phyloP scores from a whole-genome alignment of 2,797 vertebrate species.

The Lithobates pipiens region DNA sequence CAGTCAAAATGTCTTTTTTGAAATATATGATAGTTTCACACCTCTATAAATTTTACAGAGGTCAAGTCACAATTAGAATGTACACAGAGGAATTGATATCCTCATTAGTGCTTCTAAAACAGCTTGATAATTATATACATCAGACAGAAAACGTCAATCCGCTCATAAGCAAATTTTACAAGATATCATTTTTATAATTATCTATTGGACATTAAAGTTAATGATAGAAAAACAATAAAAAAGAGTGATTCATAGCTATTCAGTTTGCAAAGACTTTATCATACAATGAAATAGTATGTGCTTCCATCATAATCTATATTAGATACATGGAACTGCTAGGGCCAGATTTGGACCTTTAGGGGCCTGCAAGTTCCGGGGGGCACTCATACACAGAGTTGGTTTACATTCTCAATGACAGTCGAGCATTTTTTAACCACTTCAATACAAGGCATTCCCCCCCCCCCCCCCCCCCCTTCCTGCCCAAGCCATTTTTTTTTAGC shows the following conservation, averaged over 20 bases:
- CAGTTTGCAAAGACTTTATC: conserved; percentile 21
- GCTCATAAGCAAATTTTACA: conserved; percentile 38
- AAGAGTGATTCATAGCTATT: conserved; percentile 11
- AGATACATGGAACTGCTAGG: neutral
- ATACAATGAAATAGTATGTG: neutral
- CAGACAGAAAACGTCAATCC: conserved; percentile 57
- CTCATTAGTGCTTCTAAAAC: conserved; percentile 56
- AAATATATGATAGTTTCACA: conserved; percentile 54
- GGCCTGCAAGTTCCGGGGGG: no score
- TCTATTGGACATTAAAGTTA: conserved; percentile 24
- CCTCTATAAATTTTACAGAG: conserved; percentile 55
- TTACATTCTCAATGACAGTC: no score
- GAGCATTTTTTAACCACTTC: no score
- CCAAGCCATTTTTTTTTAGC: no score
- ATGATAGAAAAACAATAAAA: conserved; percentile 19
- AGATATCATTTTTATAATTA: conserved; percentile 48
- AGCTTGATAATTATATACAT: conserved; percentile 61
- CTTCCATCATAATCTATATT: neutral
- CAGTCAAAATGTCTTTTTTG: conserved; percentile 23
- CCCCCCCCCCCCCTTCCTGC: no score
- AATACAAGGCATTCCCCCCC: no score
- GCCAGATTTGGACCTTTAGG: no score
- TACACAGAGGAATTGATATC: conserved; percentile 58
- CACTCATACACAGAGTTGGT: no score
- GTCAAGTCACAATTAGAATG: conserved; percentile 56